Percentiles rank a stretch among this genome's conserved stretches.
These are phyloP conservation scores for Trematomus bernacchii DNA, from an alignment of 2,797 vertebrate genomes.

Conservation along the genomic window DNA sequence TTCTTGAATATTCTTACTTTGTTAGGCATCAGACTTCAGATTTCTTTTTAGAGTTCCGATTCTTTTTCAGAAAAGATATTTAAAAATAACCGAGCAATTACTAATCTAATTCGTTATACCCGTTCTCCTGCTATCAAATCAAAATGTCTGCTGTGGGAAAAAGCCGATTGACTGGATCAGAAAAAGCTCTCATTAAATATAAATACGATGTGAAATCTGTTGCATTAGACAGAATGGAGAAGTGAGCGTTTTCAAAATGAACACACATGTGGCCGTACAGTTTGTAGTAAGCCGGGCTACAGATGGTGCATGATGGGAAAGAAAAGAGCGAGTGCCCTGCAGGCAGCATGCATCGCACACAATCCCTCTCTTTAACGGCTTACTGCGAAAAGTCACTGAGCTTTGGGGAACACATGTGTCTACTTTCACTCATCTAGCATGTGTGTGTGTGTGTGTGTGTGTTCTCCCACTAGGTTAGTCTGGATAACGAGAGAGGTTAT, in stretches of 20 bases:
- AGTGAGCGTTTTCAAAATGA: slow-evolving; percentile 26
- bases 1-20: too few relatives aligned
- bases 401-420: slow-evolving; percentile 70
- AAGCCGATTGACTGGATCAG: slow-evolving; percentile 12
- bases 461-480: too few relatives aligned
- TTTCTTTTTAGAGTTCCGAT: too few relatives aligned
- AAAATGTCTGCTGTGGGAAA: slow-evolving; percentile 21
- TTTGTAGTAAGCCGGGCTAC: slow-evolving; percentile 37
- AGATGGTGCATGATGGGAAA: slow-evolving; percentile 46
- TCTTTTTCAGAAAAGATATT: not conserved
- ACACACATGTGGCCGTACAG: slow-evolving; percentile 10
- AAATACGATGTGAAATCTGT: slow-evolving; percentile 29
- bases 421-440: slow-evolving; percentile 56
- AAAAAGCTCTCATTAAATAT: slow-evolving; percentile 38
- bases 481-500: not conserved
- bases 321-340: slow-evolving; percentile 48
- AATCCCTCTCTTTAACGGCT: slow-evolving; percentile 72
- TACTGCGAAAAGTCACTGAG: slow-evolving; percentile 58
- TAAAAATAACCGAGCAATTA: slow-evolving; percentile 37
- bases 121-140: slow-evolving; percentile 29
- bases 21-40: too few relatives aligned
- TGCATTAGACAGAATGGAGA: slow-evolving; percentile 6
- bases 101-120: slow-evolving; percentile 45
- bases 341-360: slow-evolving; percentile 67
- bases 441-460: not conserved